Conservation (phyloP, 2,113 vertebrate species). For the Thinocorus orbignyianus region DNA sequence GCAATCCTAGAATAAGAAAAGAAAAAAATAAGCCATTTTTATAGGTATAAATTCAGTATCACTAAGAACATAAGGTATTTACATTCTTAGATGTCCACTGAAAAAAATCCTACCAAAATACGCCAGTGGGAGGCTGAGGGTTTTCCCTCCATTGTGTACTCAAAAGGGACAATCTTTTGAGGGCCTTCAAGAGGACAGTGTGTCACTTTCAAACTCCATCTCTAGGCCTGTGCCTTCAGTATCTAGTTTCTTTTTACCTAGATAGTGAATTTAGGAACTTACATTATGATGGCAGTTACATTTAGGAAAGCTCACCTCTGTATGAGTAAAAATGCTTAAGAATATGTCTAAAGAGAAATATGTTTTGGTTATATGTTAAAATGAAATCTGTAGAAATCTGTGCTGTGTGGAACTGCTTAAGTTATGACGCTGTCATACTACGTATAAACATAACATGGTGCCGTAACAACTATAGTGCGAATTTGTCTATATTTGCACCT, state of each 20-base stretch:
- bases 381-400: not conserved
- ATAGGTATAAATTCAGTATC: not conserved
- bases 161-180: not conserved
- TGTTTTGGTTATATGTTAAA: not conserved
- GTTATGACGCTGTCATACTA: too few relatives aligned
- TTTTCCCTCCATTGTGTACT: rapidly evolving
- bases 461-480: too few relatives aligned
- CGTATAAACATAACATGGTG: too few relatives aligned
- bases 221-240: not conserved
- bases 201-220: not conserved
- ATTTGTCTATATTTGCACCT: too few relatives aligned
- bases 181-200: not conserved
- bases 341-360: not conserved
- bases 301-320: not conserved
- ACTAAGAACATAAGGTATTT: not conserved
- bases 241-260: not conserved
- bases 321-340: not conserved
- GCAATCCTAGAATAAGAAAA: not conserved
- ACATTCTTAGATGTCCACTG: not conserved
- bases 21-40: not conserved
- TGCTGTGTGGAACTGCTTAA: not conserved
- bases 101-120: not conserved
- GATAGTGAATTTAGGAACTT: not conserved
- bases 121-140: not conserved
- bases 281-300: not conserved